Percentiles rank a stretch among this genome's conserved stretches.
phyloP scores from a whole-genome alignment of 2,113 vertebrate species.

The Okapia johnstoni region DNA sequence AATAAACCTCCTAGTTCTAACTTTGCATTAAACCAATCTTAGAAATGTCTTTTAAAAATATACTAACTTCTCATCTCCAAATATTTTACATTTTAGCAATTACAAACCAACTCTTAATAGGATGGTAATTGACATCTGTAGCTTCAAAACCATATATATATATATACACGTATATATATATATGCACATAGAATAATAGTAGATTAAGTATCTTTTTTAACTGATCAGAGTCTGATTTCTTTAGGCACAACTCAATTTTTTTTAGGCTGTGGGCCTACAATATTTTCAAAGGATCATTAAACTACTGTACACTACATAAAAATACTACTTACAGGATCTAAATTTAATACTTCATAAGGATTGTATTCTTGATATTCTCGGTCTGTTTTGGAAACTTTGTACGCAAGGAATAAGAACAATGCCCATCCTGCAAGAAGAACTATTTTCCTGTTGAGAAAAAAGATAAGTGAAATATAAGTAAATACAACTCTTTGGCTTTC shows the following conservation, averaged over 20 bases:
- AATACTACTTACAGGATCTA: conserved; percentile 92
- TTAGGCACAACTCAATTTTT: conserved; percentile 16
- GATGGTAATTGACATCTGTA: not conserved
- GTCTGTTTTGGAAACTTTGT: conserved; percentile 98
- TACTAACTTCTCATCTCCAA: conserved; percentile 23
- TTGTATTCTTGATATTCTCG: conserved; percentile 99
- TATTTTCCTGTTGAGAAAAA: conserved; percentile 88
- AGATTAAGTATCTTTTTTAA: not conserved
- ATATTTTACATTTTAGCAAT: conserved; percentile 30
- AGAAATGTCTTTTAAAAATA: not conserved
- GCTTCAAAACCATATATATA: not conserved
- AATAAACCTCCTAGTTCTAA: not conserved
- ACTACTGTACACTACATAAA: conserved; percentile 2
- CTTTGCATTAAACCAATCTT: conserved; percentile 4
- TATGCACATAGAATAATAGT: not conserved
- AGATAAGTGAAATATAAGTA: conserved; percentile 52
- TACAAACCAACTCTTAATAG: conserved; percentile 31
- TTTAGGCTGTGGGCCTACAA: not conserved
- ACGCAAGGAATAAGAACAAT: conserved; percentile 95
- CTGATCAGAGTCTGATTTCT: conserved; percentile 9
- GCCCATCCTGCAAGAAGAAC: conserved; percentile 96
- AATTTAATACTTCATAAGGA: conserved; percentile 94
- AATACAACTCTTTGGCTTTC: not conserved
- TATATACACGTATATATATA: not conserved
- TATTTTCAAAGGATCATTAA: conserved; percentile 24